These are phyloP conservation scores for Hyposoter didymator DNA, from an alignment of 2,888 invertebrate genomes.

Conservation along the genomic window DNA sequence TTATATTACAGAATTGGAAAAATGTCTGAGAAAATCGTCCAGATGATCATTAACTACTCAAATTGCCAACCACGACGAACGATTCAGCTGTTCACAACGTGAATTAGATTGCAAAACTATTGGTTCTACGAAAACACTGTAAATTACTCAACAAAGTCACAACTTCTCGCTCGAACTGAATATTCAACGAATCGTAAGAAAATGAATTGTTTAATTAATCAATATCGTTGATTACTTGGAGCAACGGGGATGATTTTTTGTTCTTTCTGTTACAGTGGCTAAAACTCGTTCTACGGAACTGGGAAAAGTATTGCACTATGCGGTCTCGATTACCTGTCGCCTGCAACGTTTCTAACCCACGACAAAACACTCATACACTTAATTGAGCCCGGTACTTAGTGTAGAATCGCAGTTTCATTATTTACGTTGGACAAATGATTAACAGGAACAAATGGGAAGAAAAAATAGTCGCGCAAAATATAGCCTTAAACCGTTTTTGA, in stretches of 20 bases:
- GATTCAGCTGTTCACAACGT: not conserved
- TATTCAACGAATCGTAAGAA: not conserved
- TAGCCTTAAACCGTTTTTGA: not conserved
- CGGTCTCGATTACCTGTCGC: constrained; percentile 55
- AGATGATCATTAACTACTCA: not conserved
- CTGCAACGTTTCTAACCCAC: constrained; percentile 14
- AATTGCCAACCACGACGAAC: not conserved
- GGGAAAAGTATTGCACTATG: not conserved
- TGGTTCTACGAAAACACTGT: not conserved
- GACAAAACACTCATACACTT: constrained; percentile 34
- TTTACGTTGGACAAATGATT: not conserved
- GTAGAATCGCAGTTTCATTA: constrained; percentile 9
- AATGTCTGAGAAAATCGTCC: not conserved
- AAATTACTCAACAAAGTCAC: not conserved
- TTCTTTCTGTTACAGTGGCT: not conserved
- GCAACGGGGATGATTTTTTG: not conserved
- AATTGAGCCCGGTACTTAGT: constrained; percentile 37
- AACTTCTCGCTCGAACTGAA: not conserved
- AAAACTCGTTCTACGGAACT: not conserved
- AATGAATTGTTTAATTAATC: not conserved
- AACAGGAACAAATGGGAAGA: not conserved
- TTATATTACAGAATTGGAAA: not conserved
- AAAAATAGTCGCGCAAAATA: not conserved
- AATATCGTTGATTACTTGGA: not conserved
- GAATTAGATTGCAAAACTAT: not conserved